Evolutionary conservation across 2,113 vertebrate genomes (phyloP).

Genomic region (Takifugu bimaculatus): DNA sequence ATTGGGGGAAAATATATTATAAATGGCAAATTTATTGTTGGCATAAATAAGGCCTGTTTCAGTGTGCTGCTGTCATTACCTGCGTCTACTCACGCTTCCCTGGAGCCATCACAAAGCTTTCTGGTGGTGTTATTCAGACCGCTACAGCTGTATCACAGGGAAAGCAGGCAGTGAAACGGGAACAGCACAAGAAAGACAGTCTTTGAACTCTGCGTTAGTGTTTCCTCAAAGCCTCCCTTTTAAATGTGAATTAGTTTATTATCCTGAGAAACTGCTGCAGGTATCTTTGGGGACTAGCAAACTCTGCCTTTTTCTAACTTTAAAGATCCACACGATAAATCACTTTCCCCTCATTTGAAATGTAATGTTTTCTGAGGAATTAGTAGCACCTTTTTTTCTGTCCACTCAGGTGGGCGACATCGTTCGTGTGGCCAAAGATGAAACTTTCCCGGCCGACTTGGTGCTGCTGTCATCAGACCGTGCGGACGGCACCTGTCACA

Average conservation of each 20-base stretch:
- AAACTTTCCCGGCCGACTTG: conserved; percentile 93
- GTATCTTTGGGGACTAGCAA: background rate
- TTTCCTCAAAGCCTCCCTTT: background rate
- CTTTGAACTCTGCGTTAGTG: background rate
- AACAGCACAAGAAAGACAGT: background rate
- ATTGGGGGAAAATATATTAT: no score
- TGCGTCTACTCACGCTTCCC: conserved; percentile 3
- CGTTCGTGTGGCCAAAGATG: conserved; percentile 97
- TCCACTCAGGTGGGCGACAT: conserved; percentile 90
- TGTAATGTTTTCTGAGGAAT: no score
- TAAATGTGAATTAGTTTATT: background rate
- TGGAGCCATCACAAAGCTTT: background rate
- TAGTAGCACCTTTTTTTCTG: conserved; percentile 4
- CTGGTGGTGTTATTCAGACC: background rate
- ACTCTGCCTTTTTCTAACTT: background rate
- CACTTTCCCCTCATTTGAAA: no score
- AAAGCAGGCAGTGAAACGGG: background rate
- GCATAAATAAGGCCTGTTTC: no score
- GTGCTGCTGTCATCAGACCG: conserved; percentile 93
- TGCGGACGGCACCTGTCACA: conserved; percentile 88
- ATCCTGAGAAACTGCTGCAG: background rate
- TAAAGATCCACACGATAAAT: no score
- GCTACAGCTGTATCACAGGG: background rate
- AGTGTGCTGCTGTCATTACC: background rate
- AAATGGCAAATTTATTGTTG: no score